phyloP scores from a whole-genome alignment of 2,797 vertebrate species.

The Sebastes diaconus region DNA sequence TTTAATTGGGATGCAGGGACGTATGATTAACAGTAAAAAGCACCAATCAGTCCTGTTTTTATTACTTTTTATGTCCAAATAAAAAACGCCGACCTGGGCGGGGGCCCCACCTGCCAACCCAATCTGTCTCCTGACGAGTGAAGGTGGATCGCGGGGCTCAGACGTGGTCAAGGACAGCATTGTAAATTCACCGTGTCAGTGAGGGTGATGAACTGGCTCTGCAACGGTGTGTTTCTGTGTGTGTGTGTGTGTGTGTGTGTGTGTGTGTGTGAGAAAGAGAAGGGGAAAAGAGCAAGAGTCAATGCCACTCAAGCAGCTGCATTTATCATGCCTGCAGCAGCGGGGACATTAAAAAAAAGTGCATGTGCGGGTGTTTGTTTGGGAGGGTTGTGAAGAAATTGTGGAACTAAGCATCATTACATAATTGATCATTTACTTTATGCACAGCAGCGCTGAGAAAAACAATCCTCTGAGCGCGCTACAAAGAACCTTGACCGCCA shows the following conservation, averaged over 20 bases:
- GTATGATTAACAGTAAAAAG: constrained; percentile 64
- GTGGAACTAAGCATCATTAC: constrained; percentile 16
- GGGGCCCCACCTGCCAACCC: constrained; percentile 49
- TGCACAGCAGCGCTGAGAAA: constrained; percentile 6
- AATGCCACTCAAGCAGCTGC: constrained; percentile 49
- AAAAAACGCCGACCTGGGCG: constrained; percentile 33
- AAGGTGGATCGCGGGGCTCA: constrained; percentile 57
- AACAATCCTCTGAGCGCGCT: not conserved
- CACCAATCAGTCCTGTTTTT: constrained; percentile 41
- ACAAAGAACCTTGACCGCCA: constrained; percentile 20
- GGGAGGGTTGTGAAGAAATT: not conserved
- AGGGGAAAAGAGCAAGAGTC: constrained; percentile 42
- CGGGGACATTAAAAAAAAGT: constrained; percentile 17
- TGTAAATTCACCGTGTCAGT: constrained; percentile 69
- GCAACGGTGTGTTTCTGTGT: constrained; percentile 9
- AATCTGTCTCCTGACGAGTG: constrained; percentile 57
- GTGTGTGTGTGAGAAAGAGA: not conserved
- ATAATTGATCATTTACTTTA: constrained; percentile 47
- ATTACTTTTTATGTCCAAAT: constrained; percentile 63
- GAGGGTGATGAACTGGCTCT: constrained; percentile 72
- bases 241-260: constrained; percentile 2
- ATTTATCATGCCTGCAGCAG: constrained; percentile 43
- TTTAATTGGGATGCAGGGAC: constrained; percentile 72
- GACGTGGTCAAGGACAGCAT: constrained; percentile 69
- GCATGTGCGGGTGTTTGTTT: constrained; percentile 2